Evolutionary conservation across 53 echinoderm and acorn worm genomes (phyloP).

Genomic region (Glandiceps talaboti): DNA sequence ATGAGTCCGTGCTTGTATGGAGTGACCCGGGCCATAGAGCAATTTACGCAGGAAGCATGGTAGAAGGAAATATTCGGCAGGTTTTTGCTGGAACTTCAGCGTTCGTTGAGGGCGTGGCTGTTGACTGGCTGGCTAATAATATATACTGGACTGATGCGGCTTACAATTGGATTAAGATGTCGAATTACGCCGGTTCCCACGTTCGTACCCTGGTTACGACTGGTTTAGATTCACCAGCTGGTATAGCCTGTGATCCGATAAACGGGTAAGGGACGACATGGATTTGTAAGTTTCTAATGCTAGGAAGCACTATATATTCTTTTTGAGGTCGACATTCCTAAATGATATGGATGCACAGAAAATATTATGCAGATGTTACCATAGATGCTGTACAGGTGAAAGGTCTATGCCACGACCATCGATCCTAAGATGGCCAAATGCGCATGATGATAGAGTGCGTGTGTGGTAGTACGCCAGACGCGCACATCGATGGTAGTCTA

Average conservation of each 20-base stretch:
- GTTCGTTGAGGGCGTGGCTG: neutral
- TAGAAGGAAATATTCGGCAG: neutral
- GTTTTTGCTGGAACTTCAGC: neutral
- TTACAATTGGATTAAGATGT: neutral
- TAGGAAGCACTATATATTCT: no score
- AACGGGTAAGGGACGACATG: neutral
- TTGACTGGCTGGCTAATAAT: neutral
- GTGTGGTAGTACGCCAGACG: no score
- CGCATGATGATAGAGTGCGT: no score
- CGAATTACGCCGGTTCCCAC: neutral
- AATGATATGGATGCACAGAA: no score
- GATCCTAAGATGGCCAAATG: no score
- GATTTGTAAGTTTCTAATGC: no score
- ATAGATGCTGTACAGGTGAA: no score
- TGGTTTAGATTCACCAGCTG: neutral
- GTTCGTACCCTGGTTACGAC: neutral
- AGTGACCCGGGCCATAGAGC: neutral
- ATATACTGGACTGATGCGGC: neutral
- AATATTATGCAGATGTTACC: no score
- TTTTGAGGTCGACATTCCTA: no score
- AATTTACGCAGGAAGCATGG: neutral
- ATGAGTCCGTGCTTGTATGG: neutral
- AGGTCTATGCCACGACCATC: no score
- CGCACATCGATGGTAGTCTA: no score
- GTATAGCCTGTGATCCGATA: neutral